Percentiles rank a stretch among this genome's conserved stretches.
These are phyloP conservation scores for Phaethon lepturus DNA, from an alignment of 2,113 vertebrate genomes.

Conservation along the genomic window DNA sequence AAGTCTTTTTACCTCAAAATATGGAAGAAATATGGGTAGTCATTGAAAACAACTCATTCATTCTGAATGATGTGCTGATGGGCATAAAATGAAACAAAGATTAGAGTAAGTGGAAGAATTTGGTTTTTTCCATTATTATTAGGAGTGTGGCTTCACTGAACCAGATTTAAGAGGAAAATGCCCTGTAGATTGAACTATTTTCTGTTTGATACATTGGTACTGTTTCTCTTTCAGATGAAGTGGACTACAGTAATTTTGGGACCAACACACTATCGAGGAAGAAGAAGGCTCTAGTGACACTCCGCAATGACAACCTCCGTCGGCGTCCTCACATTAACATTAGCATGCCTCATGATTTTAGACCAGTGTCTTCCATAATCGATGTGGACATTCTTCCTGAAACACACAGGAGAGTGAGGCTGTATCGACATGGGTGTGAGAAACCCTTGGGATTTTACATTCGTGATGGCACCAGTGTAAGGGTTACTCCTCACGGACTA, in stretches of 20 bases:
- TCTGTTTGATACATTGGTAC: background rate
- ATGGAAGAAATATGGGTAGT: background rate
- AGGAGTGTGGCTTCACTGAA: background rate
- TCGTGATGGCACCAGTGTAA: constrained; percentile 92
- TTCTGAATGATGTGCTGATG: background rate
- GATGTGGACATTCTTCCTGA: constrained; percentile 97
- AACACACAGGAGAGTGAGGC: constrained; percentile 91
- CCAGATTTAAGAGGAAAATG: background rate
- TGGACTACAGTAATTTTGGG: constrained; percentile 90
- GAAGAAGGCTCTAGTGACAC: constrained; percentile 89
- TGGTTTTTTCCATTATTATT: background rate
- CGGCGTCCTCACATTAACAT: constrained; percentile 92
- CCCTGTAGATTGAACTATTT: background rate
- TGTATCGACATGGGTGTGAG: constrained; percentile 94
- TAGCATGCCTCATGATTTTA: constrained; percentile 94
- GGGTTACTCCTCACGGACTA: constrained; percentile 93
- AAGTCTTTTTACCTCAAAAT: background rate
- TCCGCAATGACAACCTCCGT: constrained; percentile 91
- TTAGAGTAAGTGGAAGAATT: background rate
- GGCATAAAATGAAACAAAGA: background rate
- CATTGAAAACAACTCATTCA: background rate
- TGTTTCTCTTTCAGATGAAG: constrained; percentile 87
- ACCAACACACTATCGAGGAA: constrained; percentile 88
- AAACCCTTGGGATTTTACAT: constrained; percentile 98
- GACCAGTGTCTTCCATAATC: constrained; percentile 96